Percentiles rank a stretch among this genome's conserved stretches.
Evolutionary conservation across 1,140 invertebrate genomes (phyloP).

Genomic region (Cydia fagiglandana): DNA sequence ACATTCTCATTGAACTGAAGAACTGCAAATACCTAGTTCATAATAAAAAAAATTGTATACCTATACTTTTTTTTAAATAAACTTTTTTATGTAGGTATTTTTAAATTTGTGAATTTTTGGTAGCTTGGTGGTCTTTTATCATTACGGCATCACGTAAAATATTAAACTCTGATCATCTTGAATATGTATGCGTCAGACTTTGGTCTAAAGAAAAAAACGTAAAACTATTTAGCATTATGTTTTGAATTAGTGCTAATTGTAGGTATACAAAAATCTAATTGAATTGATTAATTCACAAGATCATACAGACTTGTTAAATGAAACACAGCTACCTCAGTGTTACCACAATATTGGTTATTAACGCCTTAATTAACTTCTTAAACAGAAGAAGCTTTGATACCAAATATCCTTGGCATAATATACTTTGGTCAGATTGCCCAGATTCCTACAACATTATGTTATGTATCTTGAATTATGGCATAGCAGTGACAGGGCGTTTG

Average conservation of each 20-base stretch:
- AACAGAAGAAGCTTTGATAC: neutral
- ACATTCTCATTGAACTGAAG: no score
- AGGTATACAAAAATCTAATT: neutral
- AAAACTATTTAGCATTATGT: neutral
- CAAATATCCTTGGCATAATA: neutral
- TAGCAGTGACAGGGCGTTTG: no score
- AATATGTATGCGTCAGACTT: no score
- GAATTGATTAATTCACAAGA: neutral
- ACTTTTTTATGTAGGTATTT: no score
- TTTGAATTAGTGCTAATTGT: neutral
- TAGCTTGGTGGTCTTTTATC: no score
- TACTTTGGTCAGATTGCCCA: neutral
- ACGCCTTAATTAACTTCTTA: neutral
- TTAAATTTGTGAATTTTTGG: no score
- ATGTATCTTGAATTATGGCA: neutral
- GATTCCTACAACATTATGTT: neutral
- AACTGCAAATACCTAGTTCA: no score
- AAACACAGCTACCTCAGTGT: neutral
- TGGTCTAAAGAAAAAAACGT: neutral
- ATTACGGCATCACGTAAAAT: no score
- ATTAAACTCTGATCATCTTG: no score
- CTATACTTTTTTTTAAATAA: no score
- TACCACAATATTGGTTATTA: neutral
- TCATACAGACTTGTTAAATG: neutral
- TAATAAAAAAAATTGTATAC: no score